A percentile compares a stretch with the other conserved stretches of the same genome.
Conservation (phyloP, 2,888 invertebrate genomes). For the Dicycla oo region DNA sequence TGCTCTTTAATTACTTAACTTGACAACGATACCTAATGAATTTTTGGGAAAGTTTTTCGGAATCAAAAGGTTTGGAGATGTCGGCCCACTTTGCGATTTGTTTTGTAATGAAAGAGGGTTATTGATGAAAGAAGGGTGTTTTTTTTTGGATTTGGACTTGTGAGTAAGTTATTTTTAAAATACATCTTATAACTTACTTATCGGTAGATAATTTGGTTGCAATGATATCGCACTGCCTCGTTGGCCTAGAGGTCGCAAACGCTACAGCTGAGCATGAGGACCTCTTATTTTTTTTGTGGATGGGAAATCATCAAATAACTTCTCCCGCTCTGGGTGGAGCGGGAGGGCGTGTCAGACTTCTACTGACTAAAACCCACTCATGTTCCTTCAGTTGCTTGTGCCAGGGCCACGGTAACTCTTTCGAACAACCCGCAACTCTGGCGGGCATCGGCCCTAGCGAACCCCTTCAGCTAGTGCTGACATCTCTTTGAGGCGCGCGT, state of each 20-base stretch:
- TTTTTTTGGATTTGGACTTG: slow-evolving; percentile 1
- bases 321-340: no score
- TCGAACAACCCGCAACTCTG: no score
- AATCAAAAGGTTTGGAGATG: slow-evolving; percentile 59
- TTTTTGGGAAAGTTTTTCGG: slow-evolving; percentile 59
- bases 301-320: no score
- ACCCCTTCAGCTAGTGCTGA: no score
- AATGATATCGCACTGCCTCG: background rate
- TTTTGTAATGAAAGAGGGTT: slow-evolving; percentile 43
- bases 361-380: no score
- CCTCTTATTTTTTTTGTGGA: no score
- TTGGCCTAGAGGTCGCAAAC: background rate
- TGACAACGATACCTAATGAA: slow-evolving; percentile 71
- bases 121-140: slow-evolving; percentile 24
- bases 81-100: slow-evolving; percentile 47
- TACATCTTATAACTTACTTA: background rate
- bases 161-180: background rate
- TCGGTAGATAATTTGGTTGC: background rate
- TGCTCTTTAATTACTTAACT: slow-evolving; percentile 81
- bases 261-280: background rate
- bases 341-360: no score
- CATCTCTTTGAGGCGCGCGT: no score
- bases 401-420: no score
- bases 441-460: no score
- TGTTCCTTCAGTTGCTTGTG: no score